These are phyloP conservation scores for Athalia rosae DNA, from an alignment of 2,888 invertebrate species.

Conservation along the genomic window DNA sequence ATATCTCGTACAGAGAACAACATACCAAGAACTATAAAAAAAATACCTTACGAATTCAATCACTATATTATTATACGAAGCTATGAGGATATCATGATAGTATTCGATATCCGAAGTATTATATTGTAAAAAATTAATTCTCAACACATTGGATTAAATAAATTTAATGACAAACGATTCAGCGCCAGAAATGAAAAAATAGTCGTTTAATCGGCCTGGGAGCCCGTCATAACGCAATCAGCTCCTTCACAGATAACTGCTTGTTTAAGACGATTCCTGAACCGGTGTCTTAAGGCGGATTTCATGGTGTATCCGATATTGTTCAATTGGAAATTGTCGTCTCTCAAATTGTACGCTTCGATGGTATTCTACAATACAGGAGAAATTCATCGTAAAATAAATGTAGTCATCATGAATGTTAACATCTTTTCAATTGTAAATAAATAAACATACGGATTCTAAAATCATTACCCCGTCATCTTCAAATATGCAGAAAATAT, in stretches of 20 bases:
- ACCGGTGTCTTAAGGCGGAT: conserved; percentile 53
- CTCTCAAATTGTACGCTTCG: conserved; percentile 85
- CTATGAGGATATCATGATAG: too few relatives aligned
- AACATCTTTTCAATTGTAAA: conserved; percentile 15
- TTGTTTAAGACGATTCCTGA: conserved; percentile 59
- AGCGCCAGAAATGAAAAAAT: background rate
- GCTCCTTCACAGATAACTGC: conserved; percentile 59
- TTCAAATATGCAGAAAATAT: conserved; percentile 80
- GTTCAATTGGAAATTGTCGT: conserved; percentile 83
- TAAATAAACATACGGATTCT: background rate
- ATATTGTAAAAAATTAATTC: too few relatives aligned
- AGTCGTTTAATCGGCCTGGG: conserved; percentile 21
- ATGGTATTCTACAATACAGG: conserved; percentile 78
- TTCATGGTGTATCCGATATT: conserved; percentile 76
- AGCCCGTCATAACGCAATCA: conserved; percentile 54
- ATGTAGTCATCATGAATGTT: conserved; percentile 28
- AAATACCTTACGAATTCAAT: too few relatives aligned
- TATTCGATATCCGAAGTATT: too few relatives aligned
- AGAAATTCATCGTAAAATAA: background rate
- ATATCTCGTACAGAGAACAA: too few relatives aligned
- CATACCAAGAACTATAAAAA: too few relatives aligned
- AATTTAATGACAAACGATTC: too few relatives aligned
- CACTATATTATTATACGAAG: too few relatives aligned
- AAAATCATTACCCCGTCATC: conserved; percentile 75
- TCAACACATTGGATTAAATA: too few relatives aligned